Conservation (phyloP, 2,113 vertebrate genomes). For the Tympanuchus pallidicinctus region DNA sequence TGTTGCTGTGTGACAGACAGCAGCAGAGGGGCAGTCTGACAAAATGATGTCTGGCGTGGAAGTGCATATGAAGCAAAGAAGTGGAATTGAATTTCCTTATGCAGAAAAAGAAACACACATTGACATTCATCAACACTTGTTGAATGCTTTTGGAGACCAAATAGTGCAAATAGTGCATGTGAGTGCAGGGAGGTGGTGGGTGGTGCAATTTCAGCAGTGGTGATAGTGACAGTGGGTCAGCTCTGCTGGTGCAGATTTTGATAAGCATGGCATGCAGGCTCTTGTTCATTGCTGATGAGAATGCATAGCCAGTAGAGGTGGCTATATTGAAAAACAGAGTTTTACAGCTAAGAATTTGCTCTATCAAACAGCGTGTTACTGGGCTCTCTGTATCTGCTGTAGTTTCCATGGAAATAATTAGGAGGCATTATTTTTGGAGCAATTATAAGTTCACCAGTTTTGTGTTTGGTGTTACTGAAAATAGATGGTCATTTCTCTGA, state of each 20-base stretch:
- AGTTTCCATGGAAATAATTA: background rate
- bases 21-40: background rate
- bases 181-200: background rate
- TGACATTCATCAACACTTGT: background rate
- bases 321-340: background rate
- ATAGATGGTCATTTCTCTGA: background rate
- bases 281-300: background rate
- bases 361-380: background rate
- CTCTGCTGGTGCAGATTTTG: background rate
- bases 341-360: background rate
- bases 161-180: background rate
- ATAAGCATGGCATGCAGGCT: background rate
- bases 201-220: background rate
- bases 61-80: background rate
- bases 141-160: background rate
- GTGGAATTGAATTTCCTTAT: background rate
- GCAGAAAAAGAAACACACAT: background rate
- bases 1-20: background rate
- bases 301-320: background rate
- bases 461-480: background rate
- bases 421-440: background rate
- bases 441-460: background rate
- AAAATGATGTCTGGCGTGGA: background rate
- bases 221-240: background rate
- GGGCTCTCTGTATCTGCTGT: background rate